Conservation (phyloP, 2,888 invertebrate genomes). For the Hypomecis atomaria region DNA sequence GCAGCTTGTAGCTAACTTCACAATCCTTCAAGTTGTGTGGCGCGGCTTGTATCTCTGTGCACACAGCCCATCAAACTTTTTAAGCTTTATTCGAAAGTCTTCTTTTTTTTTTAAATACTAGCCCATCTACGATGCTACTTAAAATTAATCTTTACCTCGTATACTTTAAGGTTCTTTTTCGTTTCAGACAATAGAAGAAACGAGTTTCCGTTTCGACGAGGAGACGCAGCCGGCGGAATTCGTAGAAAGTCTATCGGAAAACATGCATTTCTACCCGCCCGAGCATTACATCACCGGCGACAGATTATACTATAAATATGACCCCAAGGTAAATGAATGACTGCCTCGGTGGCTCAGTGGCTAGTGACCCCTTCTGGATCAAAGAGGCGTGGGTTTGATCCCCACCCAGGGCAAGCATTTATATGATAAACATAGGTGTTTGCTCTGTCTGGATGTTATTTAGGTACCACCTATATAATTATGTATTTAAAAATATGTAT, state of each 20-base stretch:
- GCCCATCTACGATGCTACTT: not conserved
- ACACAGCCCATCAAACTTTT: too few relatives aligned
- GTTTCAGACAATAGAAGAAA: constrained; percentile 88
- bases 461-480: too few relatives aligned
- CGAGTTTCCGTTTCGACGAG: constrained; percentile 88
- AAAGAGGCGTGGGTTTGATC: too few relatives aligned
- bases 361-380: not conserved
- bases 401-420: too few relatives aligned
- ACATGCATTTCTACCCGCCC: constrained; percentile 92
- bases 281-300: constrained; percentile 92
- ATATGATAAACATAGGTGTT: too few relatives aligned
- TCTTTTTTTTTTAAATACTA: too few relatives aligned
- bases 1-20: too few relatives aligned
- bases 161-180: constrained; percentile 2
- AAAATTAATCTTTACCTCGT: not conserved
- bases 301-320: constrained; percentile 90
- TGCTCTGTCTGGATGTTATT: too few relatives aligned
- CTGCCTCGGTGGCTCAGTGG: not conserved
- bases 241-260: constrained; percentile 90
- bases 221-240: constrained; percentile 90
- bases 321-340: constrained; percentile 83
- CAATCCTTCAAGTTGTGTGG: too few relatives aligned
- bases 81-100: too few relatives aligned
- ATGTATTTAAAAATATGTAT: too few relatives aligned
- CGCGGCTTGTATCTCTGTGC: too few relatives aligned